Percentiles rank a stretch among this genome's conserved stretches.
Conservation (phyloP, 2,888 invertebrate genomes). For the Gisinianus flammeolus region DNA sequence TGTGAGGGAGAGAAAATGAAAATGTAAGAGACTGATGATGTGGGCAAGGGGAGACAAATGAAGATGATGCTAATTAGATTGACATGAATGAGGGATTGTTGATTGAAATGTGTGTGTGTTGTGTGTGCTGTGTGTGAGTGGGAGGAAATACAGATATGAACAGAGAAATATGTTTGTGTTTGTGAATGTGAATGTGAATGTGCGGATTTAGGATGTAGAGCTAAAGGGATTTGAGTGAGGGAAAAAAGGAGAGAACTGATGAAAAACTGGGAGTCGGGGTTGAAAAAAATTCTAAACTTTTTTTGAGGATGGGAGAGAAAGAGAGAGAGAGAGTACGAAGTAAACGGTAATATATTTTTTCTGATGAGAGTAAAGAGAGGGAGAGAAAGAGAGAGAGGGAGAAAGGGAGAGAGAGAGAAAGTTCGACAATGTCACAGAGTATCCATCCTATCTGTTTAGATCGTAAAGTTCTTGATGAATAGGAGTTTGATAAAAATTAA, state of each 20-base stretch:
- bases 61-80: too few species aligned
- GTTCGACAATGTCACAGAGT: slow-evolving; percentile 14
- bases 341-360: slow-evolving; percentile 6
- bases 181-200: too few species aligned
- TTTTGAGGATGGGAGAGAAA: too few species aligned
- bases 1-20: not conserved
- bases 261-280: too few species aligned
- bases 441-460: slow-evolving; percentile 20
- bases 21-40: not conserved
- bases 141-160: too few species aligned
- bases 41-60: too few species aligned
- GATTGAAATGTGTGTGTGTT: not conserved
- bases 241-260: too few species aligned
- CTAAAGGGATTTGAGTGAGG: too few species aligned
- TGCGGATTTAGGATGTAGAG: too few species aligned
- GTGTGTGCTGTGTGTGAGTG: not conserved
- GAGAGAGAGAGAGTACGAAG: not conserved
- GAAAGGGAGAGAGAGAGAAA: not conserved
- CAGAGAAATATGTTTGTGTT: too few species aligned
- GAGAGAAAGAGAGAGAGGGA: not conserved
- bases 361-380: not conserved
- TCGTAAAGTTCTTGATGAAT: slow-evolving; percentile 43
- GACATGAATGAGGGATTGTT: not conserved
- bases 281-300: too few species aligned
- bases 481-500: slow-evolving; percentile 49